Base-by-base conservation (phyloP, 2,797 vertebrate genomes). In the Cheirogaleus major region DNA sequence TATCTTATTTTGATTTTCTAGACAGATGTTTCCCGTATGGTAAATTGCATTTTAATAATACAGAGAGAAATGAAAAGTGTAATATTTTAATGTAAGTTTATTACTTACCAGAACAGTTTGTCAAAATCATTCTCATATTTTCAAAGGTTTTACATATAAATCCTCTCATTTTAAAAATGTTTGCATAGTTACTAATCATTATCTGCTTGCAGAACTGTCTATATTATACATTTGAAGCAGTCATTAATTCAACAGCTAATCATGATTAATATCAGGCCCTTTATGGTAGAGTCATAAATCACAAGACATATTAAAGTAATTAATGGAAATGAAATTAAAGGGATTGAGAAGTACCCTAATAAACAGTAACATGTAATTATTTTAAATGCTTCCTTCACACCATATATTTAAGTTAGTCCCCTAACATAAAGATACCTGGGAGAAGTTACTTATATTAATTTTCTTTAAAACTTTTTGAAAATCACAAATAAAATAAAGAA, bases 11-110 rank as follows among this genome's bases (percentile, higher is more conserved):
- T 94, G 45, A 86, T 94, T 96, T 91, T 85, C 83, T 80, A 93
- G 96, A 87, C 96, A 97, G 93, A 94, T 96, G 93, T 83, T 87
- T 98, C 50, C 6, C 43, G 79, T 96, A 65, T 86, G 45, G 20
- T 82, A 93, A 94, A 75, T 88, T 43, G 43, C 9, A 95, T 76
- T 78, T 93, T 93, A 96, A 91, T 89, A 96, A 67, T 35, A 91
- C 50, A 50, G 45, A 65, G 17, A 84, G 20, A 76, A 96, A 94
- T 86, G 23, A 81, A 93, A 72, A 89, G 45, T 75, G 3, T 61
- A 93, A 65, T 45, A 70, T 76, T 94, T 96, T n/a, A 93, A 72
- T 80, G 55, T 75, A 61, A 84, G 27, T 73, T 38, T 52, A 70
- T 83, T 89, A 93, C 57, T 88, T 94, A 82, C 22, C 14, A 91